A percentile compares a stretch with the other conserved stretches of the same genome.
Evolutionary conservation across 2,113 vertebrate genomes (phyloP).

Genomic region (Chloroceryle aenea): DNA sequence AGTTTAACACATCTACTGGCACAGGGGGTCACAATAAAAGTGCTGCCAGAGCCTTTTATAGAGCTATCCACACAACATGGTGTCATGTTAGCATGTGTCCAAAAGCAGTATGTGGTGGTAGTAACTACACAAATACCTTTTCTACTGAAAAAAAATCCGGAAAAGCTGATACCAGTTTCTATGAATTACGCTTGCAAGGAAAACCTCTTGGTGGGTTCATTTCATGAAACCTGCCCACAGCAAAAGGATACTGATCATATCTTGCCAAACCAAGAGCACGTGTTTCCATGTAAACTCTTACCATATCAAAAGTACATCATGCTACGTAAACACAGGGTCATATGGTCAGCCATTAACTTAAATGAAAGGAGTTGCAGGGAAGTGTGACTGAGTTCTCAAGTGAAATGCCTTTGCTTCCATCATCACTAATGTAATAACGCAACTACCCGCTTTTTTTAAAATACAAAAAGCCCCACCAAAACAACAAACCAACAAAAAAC

Average conservation of each 20-base stretch:
- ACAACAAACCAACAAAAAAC: not conserved
- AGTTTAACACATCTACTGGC: not conserved
- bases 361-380: not conserved
- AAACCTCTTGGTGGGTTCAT: not conserved
- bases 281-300: not conserved
- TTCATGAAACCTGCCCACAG: not conserved
- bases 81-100: not conserved
- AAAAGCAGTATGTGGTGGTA: not conserved
- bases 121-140: not conserved
- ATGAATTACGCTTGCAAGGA: not conserved
- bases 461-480: not conserved
- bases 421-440: not conserved
- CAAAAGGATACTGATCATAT: not conserved
- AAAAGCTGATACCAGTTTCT: not conserved
- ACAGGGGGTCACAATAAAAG: not conserved
- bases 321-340: not conserved
- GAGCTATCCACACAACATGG: not conserved
- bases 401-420: not conserved
- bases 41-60: not conserved
- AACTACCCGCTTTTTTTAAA: not conserved
- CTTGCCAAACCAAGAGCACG: not conserved
- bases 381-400: not conserved
- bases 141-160: not conserved
- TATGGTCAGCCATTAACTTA: not conserved
- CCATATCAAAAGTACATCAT: not conserved